Evolutionary conservation across 2,113 vertebrate genomes (phyloP).

Genomic region (Chauna torquata): DNA sequence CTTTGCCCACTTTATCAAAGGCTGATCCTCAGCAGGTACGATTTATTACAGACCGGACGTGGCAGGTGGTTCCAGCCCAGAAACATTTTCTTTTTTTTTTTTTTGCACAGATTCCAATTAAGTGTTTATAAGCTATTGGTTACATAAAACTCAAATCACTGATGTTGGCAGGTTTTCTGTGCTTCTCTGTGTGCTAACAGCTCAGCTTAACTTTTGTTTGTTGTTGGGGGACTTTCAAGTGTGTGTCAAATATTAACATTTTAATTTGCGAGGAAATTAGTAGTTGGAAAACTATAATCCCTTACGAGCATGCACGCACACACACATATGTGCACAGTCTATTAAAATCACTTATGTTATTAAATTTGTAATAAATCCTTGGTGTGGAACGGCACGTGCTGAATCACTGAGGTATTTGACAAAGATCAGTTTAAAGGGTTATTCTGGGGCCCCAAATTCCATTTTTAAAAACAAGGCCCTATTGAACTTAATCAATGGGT

Average conservation of each 20-base stretch:
- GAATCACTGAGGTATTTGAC: constrained; percentile 39
- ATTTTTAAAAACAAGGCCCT: constrained; percentile 36
- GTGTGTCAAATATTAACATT: constrained; percentile 36
- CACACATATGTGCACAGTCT: neutral
- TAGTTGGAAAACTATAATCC: constrained; percentile 44
- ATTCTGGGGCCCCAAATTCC: constrained; percentile 36
- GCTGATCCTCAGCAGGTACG: constrained; percentile 57
- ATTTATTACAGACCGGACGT: neutral
- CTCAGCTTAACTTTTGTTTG: constrained; percentile 43
- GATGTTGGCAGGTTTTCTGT: constrained; percentile 47
- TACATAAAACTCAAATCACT: constrained; percentile 49
- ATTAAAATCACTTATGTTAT: constrained; percentile 46
- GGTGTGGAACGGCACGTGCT: constrained; percentile 18
- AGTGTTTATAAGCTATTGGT: constrained; percentile 66
- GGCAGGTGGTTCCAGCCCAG: constrained; percentile 62
- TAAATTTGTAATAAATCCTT: constrained; percentile 39
- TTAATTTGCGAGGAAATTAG: constrained; percentile 63
- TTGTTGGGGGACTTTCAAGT: constrained; percentile 51
- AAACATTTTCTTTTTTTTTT: constrained; percentile 11
- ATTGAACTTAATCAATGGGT: constrained; percentile 49
- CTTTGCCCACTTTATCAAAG: neutral
- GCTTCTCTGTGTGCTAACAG: constrained; percentile 47
- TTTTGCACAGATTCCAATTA: constrained; percentile 61
- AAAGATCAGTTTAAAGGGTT: constrained; percentile 45
- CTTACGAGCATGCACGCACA: neutral